Conservation (phyloP, 2,888 invertebrate genomes). For the Nezara viridula region DNA sequence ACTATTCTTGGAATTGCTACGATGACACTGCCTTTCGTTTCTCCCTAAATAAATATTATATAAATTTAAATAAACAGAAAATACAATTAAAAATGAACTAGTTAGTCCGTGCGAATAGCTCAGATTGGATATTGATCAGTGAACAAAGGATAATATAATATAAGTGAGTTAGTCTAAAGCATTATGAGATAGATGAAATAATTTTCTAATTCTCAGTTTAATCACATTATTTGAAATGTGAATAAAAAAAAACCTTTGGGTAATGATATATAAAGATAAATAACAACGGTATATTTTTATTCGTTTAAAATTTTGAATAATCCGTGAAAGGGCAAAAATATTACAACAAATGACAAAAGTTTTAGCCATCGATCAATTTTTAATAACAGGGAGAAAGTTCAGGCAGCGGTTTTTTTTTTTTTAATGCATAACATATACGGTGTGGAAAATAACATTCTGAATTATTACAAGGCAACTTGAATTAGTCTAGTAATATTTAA, state of each 20-base stretch:
- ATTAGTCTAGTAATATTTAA: neutral
- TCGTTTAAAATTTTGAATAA: neutral
- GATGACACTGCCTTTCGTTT: neutral
- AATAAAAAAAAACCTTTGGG: no score
- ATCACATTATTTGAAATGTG: no score
- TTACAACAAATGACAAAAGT: neutral
- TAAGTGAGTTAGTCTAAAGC: no score
- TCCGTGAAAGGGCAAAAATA: neutral
- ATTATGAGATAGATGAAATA: no score
- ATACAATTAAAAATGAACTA: no score
- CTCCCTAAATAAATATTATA: neutral
- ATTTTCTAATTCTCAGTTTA: no score
- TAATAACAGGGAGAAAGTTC: neutral
- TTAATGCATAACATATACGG: neutral
- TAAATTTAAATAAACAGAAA: neutral
- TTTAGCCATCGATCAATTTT: neutral
- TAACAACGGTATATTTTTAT: no score
- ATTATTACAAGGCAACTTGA: no score
- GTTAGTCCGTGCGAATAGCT: no score
- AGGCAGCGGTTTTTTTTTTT: neutral
- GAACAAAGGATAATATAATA: no score
- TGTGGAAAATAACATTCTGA: neutral
- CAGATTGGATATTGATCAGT: no score
- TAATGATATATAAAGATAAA: no score
- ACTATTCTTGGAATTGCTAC: neutral